Evolutionary conservation across 2,888 invertebrate species (phyloP), one percentile per base, ranked within the genome.

Genomic region (Drosophila histrio): DNA sequence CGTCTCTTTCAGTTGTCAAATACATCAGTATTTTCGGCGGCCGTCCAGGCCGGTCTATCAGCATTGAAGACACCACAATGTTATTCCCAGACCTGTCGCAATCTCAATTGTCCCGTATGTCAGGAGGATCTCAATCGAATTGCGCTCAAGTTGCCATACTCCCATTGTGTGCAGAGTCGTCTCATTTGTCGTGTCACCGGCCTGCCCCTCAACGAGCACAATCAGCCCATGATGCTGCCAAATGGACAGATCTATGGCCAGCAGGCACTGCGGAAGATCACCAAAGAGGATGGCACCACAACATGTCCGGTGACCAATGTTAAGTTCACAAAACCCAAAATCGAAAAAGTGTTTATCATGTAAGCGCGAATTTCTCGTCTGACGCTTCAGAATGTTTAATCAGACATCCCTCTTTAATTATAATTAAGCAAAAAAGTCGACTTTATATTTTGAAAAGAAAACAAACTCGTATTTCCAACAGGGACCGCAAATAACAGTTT

Each of bases 331-430:
- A 95, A 97, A 91, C 96, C 97, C 84, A 97, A 98, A 91, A 96
- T 97, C 44, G 98, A 98, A 91, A 98, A 99, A 92, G 98, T 99
- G 46, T 99, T 96, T 91, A 98, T 99, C 56, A 98, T 99, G 98
- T 99, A 94, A 88, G 57, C 52, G 43, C n/a, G n/a, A n/a, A 38
- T 2, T 44, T 39, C 17, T 44, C 66, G 21, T 44, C 66, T 44
- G 17, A 43, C 39, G 9, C 21, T 34, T n/a, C 21, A 57, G 43
- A 36, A 61, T 62, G 56, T 67, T 72, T n/a, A 34, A 53, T 28
- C 36, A 50, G n/a, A n/a, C n/a, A 53, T 30, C 47, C 41, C 17
- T 19, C 47, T 24, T 60, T 50, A 57, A 57, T 64, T 68, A 68
- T 38, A 54, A 54, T 43, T 39, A 76, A 76, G 77, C 56, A 32